Conservation (phyloP, 1,140 invertebrate species). For the Heliconius eleuchia region DNA sequence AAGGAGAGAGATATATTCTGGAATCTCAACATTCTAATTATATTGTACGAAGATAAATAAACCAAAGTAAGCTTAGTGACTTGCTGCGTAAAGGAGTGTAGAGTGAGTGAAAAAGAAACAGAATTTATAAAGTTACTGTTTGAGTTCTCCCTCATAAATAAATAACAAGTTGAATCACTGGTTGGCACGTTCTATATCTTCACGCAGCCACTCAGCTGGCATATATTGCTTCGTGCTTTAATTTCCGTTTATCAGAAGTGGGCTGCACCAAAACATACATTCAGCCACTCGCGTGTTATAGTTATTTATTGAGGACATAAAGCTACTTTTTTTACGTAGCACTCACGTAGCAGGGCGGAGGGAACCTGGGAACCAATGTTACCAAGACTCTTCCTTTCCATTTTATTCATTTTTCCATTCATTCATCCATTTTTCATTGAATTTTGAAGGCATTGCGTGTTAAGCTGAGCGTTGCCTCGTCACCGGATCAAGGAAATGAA, state of each 20-base stretch:
- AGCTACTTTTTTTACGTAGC: too few species aligned
- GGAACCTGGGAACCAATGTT: too few species aligned
- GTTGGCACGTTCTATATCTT: background rate
- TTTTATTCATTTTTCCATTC: too few species aligned
- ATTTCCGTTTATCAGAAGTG: background rate
- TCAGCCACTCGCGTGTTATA: background rate
- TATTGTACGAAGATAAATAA: background rate
- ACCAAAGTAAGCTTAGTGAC: background rate
- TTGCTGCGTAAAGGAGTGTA: background rate
- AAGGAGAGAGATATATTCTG: background rate
- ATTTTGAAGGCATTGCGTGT: too few species aligned
- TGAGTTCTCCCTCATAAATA: slow-evolving; percentile 1
- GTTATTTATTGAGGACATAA: background rate
- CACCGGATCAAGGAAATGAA: too few species aligned
- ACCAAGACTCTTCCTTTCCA: too few species aligned
- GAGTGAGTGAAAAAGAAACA: background rate
- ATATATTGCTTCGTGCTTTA: background rate
- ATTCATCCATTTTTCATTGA: too few species aligned
- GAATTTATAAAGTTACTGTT: background rate
- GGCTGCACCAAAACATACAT: background rate
- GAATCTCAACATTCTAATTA: background rate
- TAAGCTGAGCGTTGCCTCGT: too few species aligned
- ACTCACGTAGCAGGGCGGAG: too few species aligned
- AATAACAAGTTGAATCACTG: background rate
- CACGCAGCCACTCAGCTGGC: background rate